Percentiles rank a stretch among this genome's conserved stretches.
Evolutionary conservation across 2,797 vertebrate species (phyloP).

Genomic region (Mormyrops attenuatus): DNA sequence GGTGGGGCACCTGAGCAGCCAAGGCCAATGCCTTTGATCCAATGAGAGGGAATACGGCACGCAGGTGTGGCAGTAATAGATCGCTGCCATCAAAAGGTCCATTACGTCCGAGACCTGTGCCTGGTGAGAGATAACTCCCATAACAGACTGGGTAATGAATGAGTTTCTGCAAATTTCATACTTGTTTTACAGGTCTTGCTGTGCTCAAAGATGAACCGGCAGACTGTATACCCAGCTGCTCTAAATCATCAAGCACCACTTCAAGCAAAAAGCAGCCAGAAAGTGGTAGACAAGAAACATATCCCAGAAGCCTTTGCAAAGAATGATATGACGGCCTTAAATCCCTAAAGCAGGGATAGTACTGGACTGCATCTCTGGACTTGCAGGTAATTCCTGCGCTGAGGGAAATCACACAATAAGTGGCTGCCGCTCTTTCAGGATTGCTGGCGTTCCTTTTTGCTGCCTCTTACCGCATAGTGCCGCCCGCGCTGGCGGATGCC

Average conservation of each 20-base stretch:
- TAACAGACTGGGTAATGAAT: slow-evolving; percentile 32
- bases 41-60: neutral
- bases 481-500: neutral
- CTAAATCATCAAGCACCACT: neutral
- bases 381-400: slow-evolving; percentile 1
- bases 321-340: neutral
- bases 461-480: neutral
- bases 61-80: slow-evolving; percentile 4
- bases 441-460: neutral
- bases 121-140: slow-evolving; percentile 27
- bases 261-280: neutral
- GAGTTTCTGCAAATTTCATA: slow-evolving; percentile 19
- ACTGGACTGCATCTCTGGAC: neutral
- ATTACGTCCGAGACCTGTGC: slow-evolving; percentile 22
- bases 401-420: slow-evolving; percentile 3
- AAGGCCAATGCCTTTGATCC: neutral
- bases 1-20: neutral
- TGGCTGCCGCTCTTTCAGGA: neutral
- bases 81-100: slow-evolving; percentile 26
- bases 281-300: neutral
- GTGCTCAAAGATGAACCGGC: slow-evolving; percentile 3
- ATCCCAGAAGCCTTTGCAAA: neutral
- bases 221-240: neutral
- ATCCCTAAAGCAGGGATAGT: neutral
- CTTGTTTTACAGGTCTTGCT: slow-evolving; percentile 22